phyloP scores from a whole-genome alignment of 1,140 invertebrate genomes.

The Bombus breviceps region DNA sequence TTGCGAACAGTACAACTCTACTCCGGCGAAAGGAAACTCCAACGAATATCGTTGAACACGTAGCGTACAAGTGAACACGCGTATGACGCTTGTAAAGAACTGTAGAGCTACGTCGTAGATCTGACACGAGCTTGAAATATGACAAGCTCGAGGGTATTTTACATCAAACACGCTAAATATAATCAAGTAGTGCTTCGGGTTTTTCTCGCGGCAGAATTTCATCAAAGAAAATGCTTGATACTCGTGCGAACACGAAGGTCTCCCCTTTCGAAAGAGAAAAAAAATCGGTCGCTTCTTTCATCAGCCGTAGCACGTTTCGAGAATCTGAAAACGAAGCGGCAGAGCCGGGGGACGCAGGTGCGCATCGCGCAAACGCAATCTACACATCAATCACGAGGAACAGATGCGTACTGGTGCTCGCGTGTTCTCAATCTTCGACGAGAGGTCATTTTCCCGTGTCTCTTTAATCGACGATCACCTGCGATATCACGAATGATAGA shows the following conservation, averaged over 20 bases:
- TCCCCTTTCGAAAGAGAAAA: background rate
- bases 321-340: conserved; percentile 53
- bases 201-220: background rate
- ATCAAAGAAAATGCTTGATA: background rate
- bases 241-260: background rate
- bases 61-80: background rate
- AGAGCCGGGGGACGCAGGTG: conserved; percentile 71
- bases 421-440: conserved; percentile 45
- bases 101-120: background rate
- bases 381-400: conserved; percentile 77
- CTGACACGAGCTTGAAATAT: background rate
- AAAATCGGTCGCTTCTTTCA: conserved; percentile 42
- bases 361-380: conserved; percentile 73
- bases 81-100: background rate
- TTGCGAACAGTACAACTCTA: background rate
- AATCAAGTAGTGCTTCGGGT: background rate
- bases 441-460: conserved; percentile 22
- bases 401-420: conserved; percentile 71
- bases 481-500: background rate
- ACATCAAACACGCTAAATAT: background rate
- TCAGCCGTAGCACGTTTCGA: conserved; percentile 21
- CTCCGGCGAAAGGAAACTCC: background rate
- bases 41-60: background rate
- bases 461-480: conserved; percentile 5
- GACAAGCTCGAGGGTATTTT: background rate